These are phyloP conservation scores for Idaea biselata DNA, from an alignment of 2,888 invertebrate genomes.

Conservation along the genomic window DNA sequence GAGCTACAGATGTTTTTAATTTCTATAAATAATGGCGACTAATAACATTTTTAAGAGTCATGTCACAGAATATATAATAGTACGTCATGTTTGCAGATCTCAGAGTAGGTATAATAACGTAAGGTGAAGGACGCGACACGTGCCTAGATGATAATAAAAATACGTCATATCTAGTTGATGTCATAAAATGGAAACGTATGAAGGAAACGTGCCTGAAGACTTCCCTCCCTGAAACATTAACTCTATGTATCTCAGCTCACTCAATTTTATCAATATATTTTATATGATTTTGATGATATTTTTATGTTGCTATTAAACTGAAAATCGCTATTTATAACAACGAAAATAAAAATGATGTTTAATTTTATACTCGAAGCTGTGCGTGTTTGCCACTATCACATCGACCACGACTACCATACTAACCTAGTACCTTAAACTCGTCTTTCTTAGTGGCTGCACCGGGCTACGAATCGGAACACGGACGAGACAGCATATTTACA, in stretches of 20 bases:
- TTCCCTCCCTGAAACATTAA: conserved; percentile 20
- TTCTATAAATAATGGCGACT: conserved; percentile 18
- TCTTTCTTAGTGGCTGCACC: too few relatives aligned
- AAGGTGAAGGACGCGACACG: conserved; percentile 26
- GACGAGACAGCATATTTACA: too few relatives aligned
- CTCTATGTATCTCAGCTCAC: conserved; percentile 19
- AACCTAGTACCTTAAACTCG: too few relatives aligned
- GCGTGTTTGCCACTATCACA: too few relatives aligned
- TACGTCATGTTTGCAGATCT: conserved; percentile 22
- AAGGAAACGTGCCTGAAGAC: conserved; percentile 23
- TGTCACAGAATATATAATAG: too few relatives aligned
- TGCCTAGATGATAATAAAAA: conserved; percentile 28
- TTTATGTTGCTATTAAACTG: background rate
- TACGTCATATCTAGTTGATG: conserved; percentile 25
- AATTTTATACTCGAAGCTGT: background rate
- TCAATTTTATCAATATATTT: conserved; percentile 1
- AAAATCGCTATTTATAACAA: background rate
- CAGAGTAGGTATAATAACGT: conserved; percentile 25
- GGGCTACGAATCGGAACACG: too few relatives aligned
- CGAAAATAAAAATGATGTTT: background rate
- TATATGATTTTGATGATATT: conserved; percentile 15
- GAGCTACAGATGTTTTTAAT: background rate
- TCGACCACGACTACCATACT: too few relatives aligned
- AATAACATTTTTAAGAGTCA: conserved; percentile 24
- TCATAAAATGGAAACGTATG: conserved; percentile 20